These are phyloP conservation scores for Leucophenga maculata DNA, from an alignment of 2,888 invertebrate genomes.

Conservation along the genomic window DNA sequence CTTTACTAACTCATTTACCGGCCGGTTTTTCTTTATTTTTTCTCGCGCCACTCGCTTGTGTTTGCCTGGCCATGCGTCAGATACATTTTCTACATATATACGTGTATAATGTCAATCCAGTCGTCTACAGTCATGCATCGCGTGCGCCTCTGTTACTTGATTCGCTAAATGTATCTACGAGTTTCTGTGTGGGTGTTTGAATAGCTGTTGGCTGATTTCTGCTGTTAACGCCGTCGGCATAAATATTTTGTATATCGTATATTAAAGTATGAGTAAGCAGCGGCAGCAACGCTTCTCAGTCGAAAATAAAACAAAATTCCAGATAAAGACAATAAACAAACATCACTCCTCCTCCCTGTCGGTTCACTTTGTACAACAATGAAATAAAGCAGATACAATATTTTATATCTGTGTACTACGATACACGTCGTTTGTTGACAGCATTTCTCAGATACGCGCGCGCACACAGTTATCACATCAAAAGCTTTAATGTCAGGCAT, in stretches of 20 bases:
- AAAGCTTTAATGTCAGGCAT: constrained; percentile 39
- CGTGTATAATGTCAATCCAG: constrained; percentile 9
- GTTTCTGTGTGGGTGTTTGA: no score
- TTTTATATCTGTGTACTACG: no score
- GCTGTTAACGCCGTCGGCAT: no score
- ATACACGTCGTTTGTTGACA: background rate
- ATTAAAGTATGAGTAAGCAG: no score
- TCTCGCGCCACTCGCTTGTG: background rate
- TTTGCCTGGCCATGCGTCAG: background rate
- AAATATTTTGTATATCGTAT: no score
- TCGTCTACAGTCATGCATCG: background rate
- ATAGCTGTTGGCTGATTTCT: no score
- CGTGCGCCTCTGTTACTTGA: background rate
- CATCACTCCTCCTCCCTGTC: no score
- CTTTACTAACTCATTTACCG: constrained; percentile 44
- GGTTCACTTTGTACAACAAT: no score
- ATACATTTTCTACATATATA: constrained; percentile 1
- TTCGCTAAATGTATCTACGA: background rate
- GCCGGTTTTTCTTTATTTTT: constrained; percentile 48
- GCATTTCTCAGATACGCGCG: constrained; percentile 15
- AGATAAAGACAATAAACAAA: no score
- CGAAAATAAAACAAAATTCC: no score
- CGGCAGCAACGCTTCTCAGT: no score
- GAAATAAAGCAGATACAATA: no score
- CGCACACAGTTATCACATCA: constrained; percentile 24